These are phyloP conservation scores for Dasypolia templi DNA, from an alignment of 2,888 invertebrate species.

Conservation along the genomic window DNA sequence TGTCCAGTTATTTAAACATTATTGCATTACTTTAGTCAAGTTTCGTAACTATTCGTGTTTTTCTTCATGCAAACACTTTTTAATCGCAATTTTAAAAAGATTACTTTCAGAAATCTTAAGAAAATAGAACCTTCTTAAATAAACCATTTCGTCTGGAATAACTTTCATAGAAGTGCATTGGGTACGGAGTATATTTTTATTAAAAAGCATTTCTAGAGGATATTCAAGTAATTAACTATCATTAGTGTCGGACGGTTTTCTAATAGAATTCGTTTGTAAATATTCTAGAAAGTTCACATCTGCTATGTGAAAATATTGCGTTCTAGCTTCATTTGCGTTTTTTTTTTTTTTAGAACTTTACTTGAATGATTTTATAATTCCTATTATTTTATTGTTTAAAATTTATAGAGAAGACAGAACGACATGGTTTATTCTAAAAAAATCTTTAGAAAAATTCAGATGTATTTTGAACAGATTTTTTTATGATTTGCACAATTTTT, in stretches of 20 bases:
- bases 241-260: slow-evolving; percentile 53
- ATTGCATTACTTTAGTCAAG: no score
- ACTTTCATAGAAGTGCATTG: background rate
- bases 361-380: background rate
- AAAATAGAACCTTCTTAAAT: background rate
- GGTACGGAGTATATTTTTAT: slow-evolving; percentile 41
- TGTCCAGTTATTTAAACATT: background rate
- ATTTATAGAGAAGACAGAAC: no score
- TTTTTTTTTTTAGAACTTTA: no score
- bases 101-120: background rate
- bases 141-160: background rate
- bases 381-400: background rate
- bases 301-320: slow-evolving; percentile 46
- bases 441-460: background rate
- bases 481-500: no score
- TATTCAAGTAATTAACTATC: slow-evolving; percentile 63
- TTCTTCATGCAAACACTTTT: no score
- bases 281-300: slow-evolving; percentile 59
- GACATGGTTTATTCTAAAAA: background rate
- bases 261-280: slow-evolving; percentile 70
- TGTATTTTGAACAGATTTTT: no score
- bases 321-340: slow-evolving; percentile 9
- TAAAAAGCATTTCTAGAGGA: slow-evolving; percentile 42
- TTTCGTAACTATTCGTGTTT: no score
- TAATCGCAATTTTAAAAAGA: background rate